phyloP scores from a whole-genome alignment of 2,113 vertebrate genomes.

The Calidris pugnax region DNA sequence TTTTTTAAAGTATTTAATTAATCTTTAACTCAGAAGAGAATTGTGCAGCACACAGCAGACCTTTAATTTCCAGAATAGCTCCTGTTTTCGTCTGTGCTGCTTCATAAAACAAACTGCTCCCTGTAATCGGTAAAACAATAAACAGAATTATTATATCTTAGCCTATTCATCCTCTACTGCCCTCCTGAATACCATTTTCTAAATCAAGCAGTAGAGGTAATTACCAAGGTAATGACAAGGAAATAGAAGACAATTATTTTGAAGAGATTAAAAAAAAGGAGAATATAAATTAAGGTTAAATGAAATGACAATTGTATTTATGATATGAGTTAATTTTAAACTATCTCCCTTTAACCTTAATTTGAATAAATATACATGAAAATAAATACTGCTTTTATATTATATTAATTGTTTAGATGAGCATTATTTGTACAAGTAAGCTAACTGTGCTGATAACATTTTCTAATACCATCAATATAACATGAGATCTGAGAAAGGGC shows the following conservation, averaged over 20 bases:
- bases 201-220: conserved; percentile 2
- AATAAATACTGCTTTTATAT: not conserved
- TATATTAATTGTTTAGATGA: not conserved
- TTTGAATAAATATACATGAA: not conserved
- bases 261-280: not conserved
- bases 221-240: not conserved
- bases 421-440: not conserved
- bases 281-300: not conserved
- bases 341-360: not conserved
- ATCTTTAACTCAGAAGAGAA: conserved; percentile 12
- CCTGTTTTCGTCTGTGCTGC: not conserved
- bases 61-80: conserved; percentile 38
- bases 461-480: not conserved
- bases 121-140: conserved; percentile 38
- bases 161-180: not conserved
- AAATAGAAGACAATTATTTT: conserved; percentile 1
- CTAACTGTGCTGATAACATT: not conserved
- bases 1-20: conserved; percentile 9
- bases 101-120: conserved; percentile 40
- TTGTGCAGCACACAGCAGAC: not conserved
- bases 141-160: conserved; percentile 31
- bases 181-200: not conserved
- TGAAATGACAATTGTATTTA: not conserved
- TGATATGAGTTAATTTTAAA: not conserved
- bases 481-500: not conserved